Evolutionary conservation across 2,113 vertebrate genomes (phyloP), one percentile per base, ranked within the genome.

Genomic region (Elanus axillaris): DNA sequence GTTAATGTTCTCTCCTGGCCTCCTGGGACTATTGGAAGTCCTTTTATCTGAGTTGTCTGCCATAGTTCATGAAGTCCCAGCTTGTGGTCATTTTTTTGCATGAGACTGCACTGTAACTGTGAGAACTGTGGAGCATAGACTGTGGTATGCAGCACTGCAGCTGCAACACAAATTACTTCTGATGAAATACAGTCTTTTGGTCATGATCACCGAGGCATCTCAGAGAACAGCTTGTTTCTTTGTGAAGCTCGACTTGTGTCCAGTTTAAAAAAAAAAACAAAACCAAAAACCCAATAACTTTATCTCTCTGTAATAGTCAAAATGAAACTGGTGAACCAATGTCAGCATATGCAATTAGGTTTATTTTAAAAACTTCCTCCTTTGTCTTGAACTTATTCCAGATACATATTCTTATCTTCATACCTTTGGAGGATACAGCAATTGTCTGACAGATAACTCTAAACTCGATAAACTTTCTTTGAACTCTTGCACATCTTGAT

Each of bases 321-420:
- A 92, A 59, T 94, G 31, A 92, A 92, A 94, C 52, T 40, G 31
- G 40, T 16, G 4, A 94, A 27, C 63, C 16, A 55, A 27, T 67
- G 76, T 27, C 27, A 45, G 11, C 63, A 40, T 32, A 48, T 84
- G 21, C 25, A 48, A 2, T 56, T 26, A 25, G 11, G 19, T 63
- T 94, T 92, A 60, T 79, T 91, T 96, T 84, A 48, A 60, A 87
- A 95, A 64, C 31, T 74, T 95, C 52, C 5, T 7, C 48, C 22
- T 82, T 93, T 90, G 9, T 82, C 31, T 94, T 81, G 36, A 71
- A 31, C 45, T 10, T 29, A 36, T 91, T 87, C 40, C 64, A 91
- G 36, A 56, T 59, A 40, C 0, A 0, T 60, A 22, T 78, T 66
- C 16, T 73, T 76, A 23, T 47, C 42, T 21, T 93, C 31, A 21